Base-by-base conservation (phyloP, 2,113 vertebrate genomes). In the Tetrax tetrax region DNA sequence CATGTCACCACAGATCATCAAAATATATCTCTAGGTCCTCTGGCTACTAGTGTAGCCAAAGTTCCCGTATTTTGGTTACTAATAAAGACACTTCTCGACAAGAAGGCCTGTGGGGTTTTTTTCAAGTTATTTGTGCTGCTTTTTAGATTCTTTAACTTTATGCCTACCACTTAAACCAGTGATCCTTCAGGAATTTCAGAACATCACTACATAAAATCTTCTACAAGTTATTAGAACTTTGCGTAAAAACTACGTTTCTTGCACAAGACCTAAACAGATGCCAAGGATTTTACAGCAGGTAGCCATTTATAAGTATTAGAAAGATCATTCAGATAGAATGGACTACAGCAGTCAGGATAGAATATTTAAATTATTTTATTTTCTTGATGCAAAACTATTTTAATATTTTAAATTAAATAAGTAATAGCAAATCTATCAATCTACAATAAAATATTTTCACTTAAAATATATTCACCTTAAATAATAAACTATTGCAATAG, bases 291-390 rank as follows among this genome's bases (percentile, higher is more conserved):
- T 57, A 79, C 74, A 87, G 87, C 86, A 61, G 28, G n/a, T 57
- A 56, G n/a, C 60, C 65, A n/a, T 38, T 48, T 75, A 47, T 57
- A 66, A 56, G 48, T 48, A 76, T 33, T 50, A 57, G 60, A 65
- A 75, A 33, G 50, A 50, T 51, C 8, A 15, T 59, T 86, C 51
- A 92, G 74, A 94, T 89, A 79, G 75, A 77, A 96, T 54, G 86
- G 83, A 96, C 84, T 86, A 57, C 78, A 37, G 72, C 60, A 64
- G 76, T 91, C 37, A 57, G 41, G 82, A 85, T 91, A 95, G 47
- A n/a, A 79, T 96, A 89, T 88, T 93, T 96, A 59, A 86, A 57
- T 83, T 83, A 56, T 86, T 57, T 91, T 50, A 64, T 93, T 97
- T 96, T 83, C 14, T 95, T 94, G 74, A 76, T 41, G 15, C 82